Evolutionary conservation across 2,888 invertebrate species (phyloP).

Genomic region (Dastarcus helophoroides): DNA sequence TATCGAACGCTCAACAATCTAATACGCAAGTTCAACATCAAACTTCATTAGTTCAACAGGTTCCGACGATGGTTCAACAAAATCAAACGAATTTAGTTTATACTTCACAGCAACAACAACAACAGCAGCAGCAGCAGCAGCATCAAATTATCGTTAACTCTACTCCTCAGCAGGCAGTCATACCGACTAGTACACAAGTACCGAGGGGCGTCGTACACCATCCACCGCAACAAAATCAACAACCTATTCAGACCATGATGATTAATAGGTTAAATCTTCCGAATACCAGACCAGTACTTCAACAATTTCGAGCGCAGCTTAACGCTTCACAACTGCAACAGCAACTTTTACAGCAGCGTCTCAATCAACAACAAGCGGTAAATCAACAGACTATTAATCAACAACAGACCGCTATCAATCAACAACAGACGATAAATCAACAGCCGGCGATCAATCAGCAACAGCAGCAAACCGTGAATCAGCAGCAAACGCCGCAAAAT

Average conservation of each 20-base stretch:
- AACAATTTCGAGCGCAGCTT: constrained; percentile 25
- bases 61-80: too few species aligned
- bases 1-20: constrained; percentile 11
- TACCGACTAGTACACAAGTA: constrained; percentile 20
- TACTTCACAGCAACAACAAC: too few species aligned
- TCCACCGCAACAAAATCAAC: constrained; percentile 21
- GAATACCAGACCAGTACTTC: constrained; percentile 20
- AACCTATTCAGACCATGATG: constrained; percentile 21
- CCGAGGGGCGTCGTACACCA: constrained; percentile 35
- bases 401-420: constrained; percentile 41
- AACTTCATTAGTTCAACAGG: too few species aligned
- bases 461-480: constrained; percentile 12
- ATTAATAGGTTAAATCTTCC: constrained; percentile 25
- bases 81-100: too few species aligned
- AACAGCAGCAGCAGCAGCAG: constrained; percentile 13
- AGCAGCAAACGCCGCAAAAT: constrained; percentile 16
- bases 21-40: constrained; percentile 3
- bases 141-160: constrained; percentile 15
- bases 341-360: constrained; percentile 29
- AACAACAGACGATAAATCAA: too few species aligned
- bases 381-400: too few species aligned
- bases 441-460: too few species aligned
- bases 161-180: constrained; percentile 6
- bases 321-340: constrained; percentile 29
- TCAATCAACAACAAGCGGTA: constrained; percentile 22